Percentiles rank a stretch among this genome's conserved stretches.
These are phyloP conservation scores for Labroides dimidiatus DNA, from an alignment of 2,797 vertebrate genomes.

Conservation along the genomic window DNA sequence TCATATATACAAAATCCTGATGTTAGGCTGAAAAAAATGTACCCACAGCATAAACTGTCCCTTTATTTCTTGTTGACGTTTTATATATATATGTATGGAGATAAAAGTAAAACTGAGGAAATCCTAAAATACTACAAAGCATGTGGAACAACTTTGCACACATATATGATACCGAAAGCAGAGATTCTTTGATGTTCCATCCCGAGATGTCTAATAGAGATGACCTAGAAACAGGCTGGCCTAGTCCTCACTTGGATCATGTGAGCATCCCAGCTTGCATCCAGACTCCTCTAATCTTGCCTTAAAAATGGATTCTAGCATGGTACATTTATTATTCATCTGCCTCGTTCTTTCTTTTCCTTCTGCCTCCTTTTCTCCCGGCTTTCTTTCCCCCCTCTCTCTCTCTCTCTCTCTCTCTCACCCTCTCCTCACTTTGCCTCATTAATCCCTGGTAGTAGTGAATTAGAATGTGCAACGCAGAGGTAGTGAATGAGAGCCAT, in stretches of 20 bases:
- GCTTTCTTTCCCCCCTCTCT: slow-evolving; percentile 52
- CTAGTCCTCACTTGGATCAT: slow-evolving; percentile 64
- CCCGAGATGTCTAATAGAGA: slow-evolving; percentile 58
- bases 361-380: slow-evolving; percentile 52
- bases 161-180: slow-evolving; percentile 19
- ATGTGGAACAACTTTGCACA: slow-evolving; percentile 12
- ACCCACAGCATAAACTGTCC: not conserved
- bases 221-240: slow-evolving; percentile 74
- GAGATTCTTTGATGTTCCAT: slow-evolving; percentile 59
- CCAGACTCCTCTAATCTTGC: slow-evolving; percentile 71
- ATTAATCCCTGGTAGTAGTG: slow-evolving; percentile 67
- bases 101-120: not conserved
- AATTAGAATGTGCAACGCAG: slow-evolving; percentile 47
- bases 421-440: slow-evolving; percentile 67
- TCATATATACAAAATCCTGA: not conserved
- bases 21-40: not conserved
- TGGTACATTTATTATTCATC: slow-evolving; percentile 81
- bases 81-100: not conserved
- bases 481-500: slow-evolving; percentile 51
- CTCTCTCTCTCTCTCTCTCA: slow-evolving; percentile 57
- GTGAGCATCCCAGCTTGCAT: slow-evolving; percentile 64
- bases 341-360: slow-evolving; percentile 47
- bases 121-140: not conserved
- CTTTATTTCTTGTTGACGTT: not conserved
- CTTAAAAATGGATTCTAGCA: slow-evolving; percentile 76